Percentiles rank a stretch among this genome's conserved stretches.
Evolutionary conservation across 1,140 invertebrate genomes (phyloP).

Genomic region (Eurosta solidaginis): DNA sequence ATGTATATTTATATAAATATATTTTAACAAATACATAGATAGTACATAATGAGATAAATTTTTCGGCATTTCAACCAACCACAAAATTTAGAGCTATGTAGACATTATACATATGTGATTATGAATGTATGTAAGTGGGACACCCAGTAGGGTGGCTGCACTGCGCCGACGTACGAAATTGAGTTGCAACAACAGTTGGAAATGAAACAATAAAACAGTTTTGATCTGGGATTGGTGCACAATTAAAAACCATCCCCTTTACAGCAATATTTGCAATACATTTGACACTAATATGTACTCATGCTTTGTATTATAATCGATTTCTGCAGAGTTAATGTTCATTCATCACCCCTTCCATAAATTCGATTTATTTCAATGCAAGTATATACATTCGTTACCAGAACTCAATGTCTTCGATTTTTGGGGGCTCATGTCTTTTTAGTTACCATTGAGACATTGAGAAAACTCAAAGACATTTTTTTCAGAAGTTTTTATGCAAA

Average conservation of each 20-base stretch:
- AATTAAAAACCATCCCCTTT: constrained; percentile 50
- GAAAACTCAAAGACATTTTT: no score
- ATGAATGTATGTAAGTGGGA: no score
- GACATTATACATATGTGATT: no score
- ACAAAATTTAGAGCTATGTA: no score
- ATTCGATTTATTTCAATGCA: constrained; percentile 6
- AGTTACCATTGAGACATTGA: no score
- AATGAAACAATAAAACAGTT: constrained; percentile 39
- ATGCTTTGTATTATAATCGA: constrained; percentile 31
- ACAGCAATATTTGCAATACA: constrained; percentile 25
- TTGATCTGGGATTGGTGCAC: constrained; percentile 60
- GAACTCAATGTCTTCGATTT: no score
- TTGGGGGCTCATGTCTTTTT: no score
- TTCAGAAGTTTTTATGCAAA: no score
- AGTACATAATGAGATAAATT: no score
- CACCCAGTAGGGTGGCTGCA: constrained; percentile 4
- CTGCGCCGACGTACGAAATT: constrained; percentile 31
- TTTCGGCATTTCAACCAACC: no score
- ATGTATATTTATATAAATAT: no score
- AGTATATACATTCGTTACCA: neutral
- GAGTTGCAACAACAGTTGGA: constrained; percentile 19
- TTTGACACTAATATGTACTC: neutral
- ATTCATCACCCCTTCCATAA: neutral
- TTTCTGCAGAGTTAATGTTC: neutral
- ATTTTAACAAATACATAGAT: no score